Evolutionary conservation across 2,888 invertebrate species (phyloP), one percentile per base, ranked within the genome.

Genomic region (Watsonalla cultraria): DNA sequence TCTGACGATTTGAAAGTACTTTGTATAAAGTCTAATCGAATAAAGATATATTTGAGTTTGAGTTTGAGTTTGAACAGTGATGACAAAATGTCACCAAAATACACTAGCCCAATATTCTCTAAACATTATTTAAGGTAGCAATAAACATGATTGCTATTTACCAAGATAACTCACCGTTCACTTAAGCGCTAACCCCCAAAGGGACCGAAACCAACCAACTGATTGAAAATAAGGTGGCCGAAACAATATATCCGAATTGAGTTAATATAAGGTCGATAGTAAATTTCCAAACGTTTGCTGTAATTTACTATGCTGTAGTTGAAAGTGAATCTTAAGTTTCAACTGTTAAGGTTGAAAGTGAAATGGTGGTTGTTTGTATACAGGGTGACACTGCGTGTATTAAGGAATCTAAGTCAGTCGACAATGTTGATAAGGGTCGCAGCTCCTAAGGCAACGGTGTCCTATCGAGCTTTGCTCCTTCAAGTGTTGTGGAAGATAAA

Each of bases 401-500:
- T 77, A 78, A 66, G 79, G 80, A 81, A 80, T 81, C 74, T 70
- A 66, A 82, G 81, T 78, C 75, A 76, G 74, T 68, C 76, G 76
- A 78, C 79, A 75, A 76, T 79, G 84, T 85, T 88, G 87, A 87
- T 86, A 87, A 86, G 87, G 88, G 88, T 87, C 80, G 72, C 76
- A 78, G 78, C 70, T 83, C 81, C 82, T 81, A 79, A 80, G 84
- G 82, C 82, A 77, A 79, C 76, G 74, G 78, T 70, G 75, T 76
- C 73, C 80, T 82, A 81, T 82, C 78, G 78, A 78, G 74, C 77
- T 79, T 80, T 78, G 75, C 76, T 82, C 64, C 73, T 76, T 79
- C 77, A 70, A 70, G 65, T 58, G 55, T 60, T 68, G 70, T 57
- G 34, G 63, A 77, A 76, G 67, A 59, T 53, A 63, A 39, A 63